Evolutionary conservation across 2,888 invertebrate species (phyloP), one percentile per base, ranked within the genome.

Genomic region (Punctoribates punctum): DNA sequence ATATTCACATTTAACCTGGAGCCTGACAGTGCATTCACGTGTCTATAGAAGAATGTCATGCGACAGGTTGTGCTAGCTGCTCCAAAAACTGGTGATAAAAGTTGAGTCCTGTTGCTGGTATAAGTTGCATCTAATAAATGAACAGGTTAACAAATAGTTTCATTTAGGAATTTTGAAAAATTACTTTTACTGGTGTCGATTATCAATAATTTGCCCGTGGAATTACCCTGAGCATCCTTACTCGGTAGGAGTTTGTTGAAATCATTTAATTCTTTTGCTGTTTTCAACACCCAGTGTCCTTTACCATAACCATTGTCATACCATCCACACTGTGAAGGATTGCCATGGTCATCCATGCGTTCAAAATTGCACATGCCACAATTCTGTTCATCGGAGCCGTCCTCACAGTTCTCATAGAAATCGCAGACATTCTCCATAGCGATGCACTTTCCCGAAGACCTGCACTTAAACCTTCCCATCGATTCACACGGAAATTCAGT

Each of bases 371-470:
- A 80, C n/a, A 46, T 48, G 2, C 84, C 80, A 78, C 85, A 85
- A 20, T 81, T 80, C 20, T 75, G 77, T 77, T 85, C 85, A 78
- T 85, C 85, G 17, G 54, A 54, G n/a, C 77, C 77, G 1, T 83
- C 83, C 46, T 82, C 81, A 76, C 85, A 85, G 78, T 85, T 83
- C 75, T 82, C 81, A 20, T 81, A 81, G 77, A 82, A 84, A 77
- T 85, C 82, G 78, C 85, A 85, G 11, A 80, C 80, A 67, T 80
- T 78, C 11, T 73, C 75, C 1, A 75, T 42, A 17, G 74, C 73
- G 20, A 74, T 34, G 23, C 74, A 74, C 1, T 25, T 20, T 8
- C 17, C 17, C 5, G 54, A 6, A 6, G 17, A 11, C 5, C 65
- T 74, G 38, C 38, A 65, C 3, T 3, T 20, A 27, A 73, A 29